These are phyloP conservation scores for Drosophila pullipes DNA, from an alignment of 2,888 invertebrate species.

Conservation along the genomic window DNA sequence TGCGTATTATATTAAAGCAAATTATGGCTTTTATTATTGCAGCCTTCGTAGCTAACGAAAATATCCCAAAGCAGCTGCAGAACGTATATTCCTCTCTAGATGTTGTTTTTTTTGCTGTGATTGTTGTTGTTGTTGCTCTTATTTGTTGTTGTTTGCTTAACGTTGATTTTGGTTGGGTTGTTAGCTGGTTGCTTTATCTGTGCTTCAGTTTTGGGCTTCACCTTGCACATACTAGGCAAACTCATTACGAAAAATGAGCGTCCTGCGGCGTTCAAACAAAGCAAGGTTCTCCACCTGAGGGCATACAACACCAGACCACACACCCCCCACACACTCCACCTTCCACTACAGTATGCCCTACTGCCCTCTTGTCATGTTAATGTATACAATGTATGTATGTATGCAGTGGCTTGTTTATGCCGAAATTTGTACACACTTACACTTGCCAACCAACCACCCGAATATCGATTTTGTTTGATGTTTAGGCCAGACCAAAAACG, in stretches of 20 bases:
- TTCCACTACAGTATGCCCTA: not conserved
- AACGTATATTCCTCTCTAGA: slow-evolving; percentile 3
- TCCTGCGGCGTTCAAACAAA: slow-evolving; percentile 80
- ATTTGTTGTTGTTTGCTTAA: slow-evolving; percentile 34
- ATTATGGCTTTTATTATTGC: slow-evolving; percentile 69
- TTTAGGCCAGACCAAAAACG: slow-evolving; percentile 58
- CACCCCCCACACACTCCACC: not conserved
- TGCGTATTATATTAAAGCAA: slow-evolving; percentile 56
- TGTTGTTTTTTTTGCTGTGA: not conserved
- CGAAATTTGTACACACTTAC: slow-evolving; percentile 64
- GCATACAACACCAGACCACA: slow-evolving; percentile 13
- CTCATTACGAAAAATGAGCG: slow-evolving; percentile 80
- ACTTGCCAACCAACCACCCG: slow-evolving; percentile 47
- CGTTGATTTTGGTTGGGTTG: slow-evolving; percentile 34
- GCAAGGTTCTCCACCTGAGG: slow-evolving; percentile 58
- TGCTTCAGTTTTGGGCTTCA: slow-evolving; percentile 38
- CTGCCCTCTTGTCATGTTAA: slow-evolving; percentile 28
- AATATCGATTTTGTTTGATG: slow-evolving; percentile 81
- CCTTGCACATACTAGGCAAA: slow-evolving; percentile 67
- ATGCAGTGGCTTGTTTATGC: slow-evolving; percentile 71
- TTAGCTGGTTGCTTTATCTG: slow-evolving; percentile 26
- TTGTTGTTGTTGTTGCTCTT: not conserved
- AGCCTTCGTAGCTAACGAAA: slow-evolving; percentile 37
- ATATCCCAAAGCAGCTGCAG: slow-evolving; percentile 45
- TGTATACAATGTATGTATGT: slow-evolving; percentile 32